Evolutionary conservation across 2,797 vertebrate species (phyloP), one percentile per base, ranked within the genome.

Genomic region (Melanotaenia trifasciata): DNA sequence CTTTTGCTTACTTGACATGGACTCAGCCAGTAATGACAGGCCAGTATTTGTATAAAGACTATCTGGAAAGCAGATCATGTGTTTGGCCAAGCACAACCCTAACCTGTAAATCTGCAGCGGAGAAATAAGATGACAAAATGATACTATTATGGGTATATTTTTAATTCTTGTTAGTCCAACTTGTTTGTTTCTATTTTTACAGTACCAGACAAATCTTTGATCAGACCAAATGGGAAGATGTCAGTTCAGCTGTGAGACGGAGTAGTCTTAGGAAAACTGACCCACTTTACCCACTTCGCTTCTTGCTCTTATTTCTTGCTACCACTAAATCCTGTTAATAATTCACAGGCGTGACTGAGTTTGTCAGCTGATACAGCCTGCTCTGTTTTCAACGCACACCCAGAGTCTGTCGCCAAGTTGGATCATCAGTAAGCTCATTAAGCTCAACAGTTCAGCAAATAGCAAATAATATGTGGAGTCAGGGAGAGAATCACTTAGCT

Each of bases 281-380:
- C 86, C 79, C 83, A 84, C 60, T 76, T 80, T 53, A 61, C 47
- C 54, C 54, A 63, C 73, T 18, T 73, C 67, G 57, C 76, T 83
- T 67, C 74, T 79, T 59, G 63, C 81, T 81, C 80, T 76, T 80
- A 35, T 84, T 83, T 84, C 84, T 69, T 51, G 50, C 76, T 75
- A 70, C 75, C 66, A 65, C 76, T 40, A 24, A 72, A 70, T 78
- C 60, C 70, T 66, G 83, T 93, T 85, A 93, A 93, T 93, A 91
- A 93, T 92, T 93, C 61, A 93, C 78, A 66, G 72, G 50, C 58
- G 12, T 83, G 81, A 83, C 84, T 89, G 76, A 84, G 78, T 85
- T 81, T 32, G 89, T 92, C 88, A 91, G 83, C 84, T 85, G 89
- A 92, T 90, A 85, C 81, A 40, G 84, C 30, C 76, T 43, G 38